Percentiles rank a stretch among this genome's conserved stretches.
These are phyloP conservation scores for Trichopoda pennipes DNA, from an alignment of 2,888 invertebrate genomes.

Conservation along the genomic window DNA sequence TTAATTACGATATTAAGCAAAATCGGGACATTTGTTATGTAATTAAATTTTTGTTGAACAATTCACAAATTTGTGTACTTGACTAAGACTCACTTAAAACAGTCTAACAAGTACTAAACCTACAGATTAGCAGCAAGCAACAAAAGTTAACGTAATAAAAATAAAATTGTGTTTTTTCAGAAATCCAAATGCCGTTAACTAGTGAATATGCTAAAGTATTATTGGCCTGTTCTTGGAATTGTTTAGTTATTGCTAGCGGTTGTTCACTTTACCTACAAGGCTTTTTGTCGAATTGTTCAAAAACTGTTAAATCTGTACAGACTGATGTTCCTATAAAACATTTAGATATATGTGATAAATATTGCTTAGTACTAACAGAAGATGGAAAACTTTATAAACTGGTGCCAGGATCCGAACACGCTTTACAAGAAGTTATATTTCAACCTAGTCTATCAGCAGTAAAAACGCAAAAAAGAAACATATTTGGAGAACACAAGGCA, in stretches of 20 bases:
- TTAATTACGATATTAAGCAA: too few relatives aligned
- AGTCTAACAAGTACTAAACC: too few relatives aligned
- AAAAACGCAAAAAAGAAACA: slow-evolving; percentile 72
- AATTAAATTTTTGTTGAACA: too few relatives aligned
- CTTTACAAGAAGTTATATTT: slow-evolving; percentile 71
- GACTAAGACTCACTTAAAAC: too few relatives aligned
- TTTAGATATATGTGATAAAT: slow-evolving; percentile 74
- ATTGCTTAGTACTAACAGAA: slow-evolving; percentile 75
- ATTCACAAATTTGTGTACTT: too few relatives aligned
- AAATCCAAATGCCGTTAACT: slow-evolving; percentile 23
- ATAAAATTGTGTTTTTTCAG: slow-evolving; percentile 30
- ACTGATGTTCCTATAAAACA: slow-evolving; percentile 71
- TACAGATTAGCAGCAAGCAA: too few relatives aligned
- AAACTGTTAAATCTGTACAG: slow-evolving; percentile 67
- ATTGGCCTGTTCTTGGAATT: slow-evolving; percentile 75
- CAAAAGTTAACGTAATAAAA: too few relatives aligned
- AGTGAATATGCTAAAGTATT: slow-evolving; percentile 12
- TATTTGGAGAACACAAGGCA: slow-evolving; percentile 71
- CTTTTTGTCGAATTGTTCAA: slow-evolving; percentile 69
- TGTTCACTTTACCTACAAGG: slow-evolving; percentile 73
- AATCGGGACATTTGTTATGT: too few relatives aligned
- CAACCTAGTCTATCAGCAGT: slow-evolving; percentile 52
- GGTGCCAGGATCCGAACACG: slow-evolving; percentile 57
- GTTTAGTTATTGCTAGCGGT: slow-evolving; percentile 72
- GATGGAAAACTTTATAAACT: slow-evolving; percentile 76